Base-by-base conservation (phyloP, 2,888 invertebrate genomes). In the Drosophila buzzatii region DNA sequence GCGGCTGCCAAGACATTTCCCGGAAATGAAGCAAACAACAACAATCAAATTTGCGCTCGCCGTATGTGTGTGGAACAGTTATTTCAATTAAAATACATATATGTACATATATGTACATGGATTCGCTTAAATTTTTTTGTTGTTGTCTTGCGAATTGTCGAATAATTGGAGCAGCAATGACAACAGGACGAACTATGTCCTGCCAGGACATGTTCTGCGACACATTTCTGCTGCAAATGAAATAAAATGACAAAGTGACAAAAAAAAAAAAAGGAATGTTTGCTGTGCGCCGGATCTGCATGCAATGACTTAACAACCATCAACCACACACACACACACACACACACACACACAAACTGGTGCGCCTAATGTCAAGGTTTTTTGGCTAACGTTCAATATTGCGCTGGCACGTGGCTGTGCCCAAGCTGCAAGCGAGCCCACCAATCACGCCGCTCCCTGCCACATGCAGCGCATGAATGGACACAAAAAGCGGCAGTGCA, bases 291-390 rank as follows among this genome's bases (percentile, higher is more conserved):
- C 65, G 61, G 49, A 61, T 70, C 53, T 70, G 64, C 56, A 49
- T 69, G 69, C 56, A 44, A 33, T 27, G 41, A 35, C 35, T 49
- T 42, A 39, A 60, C 59, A 68, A 37, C 53, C 31, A n/a, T 31
- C 31, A 18, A 12, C 6, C 31, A 12, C 18, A n/a, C 27, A 42
- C 47, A 45, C 44, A 58, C 51, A 56, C 20, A 44, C 31, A 44
- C 51, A 56, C 27, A 57, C 52, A 10, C 20, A 42, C 44, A 58
- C 39, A 51, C 39, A 33, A 1, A 41, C 16, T 27, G 10, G n/a
- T 6, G 35, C 67, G 75, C 58, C 75, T 85, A 89, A 89, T 89
- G 89, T 89, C 89, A 89, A 89, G 89, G 89, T 84, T 89, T 82
- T 76, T 81, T 83, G 83, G 83, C 78, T 76, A 75, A 71, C 81